Evolutionary conservation across 2,797 vertebrate genomes (phyloP).

Genomic region (Pogoniulus pusillus): DNA sequence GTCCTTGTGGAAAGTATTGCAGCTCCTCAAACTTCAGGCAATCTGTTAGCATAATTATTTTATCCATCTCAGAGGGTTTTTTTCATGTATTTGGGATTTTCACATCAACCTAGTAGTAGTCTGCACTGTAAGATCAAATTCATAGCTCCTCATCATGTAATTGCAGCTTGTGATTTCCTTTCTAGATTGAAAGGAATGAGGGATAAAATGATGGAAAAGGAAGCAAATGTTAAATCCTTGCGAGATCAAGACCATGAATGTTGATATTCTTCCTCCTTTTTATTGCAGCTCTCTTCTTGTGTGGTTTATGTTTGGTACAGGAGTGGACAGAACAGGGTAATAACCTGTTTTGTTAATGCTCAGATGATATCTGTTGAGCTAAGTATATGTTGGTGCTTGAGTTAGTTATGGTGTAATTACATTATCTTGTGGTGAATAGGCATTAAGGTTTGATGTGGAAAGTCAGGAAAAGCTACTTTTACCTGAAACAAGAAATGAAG

Average conservation of each 20-base stretch:
- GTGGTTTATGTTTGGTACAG: neutral
- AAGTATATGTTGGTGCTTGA: conserved; percentile 2
- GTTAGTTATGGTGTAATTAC: neutral
- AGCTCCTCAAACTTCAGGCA: conserved; percentile 31
- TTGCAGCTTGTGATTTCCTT: neutral
- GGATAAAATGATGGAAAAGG: neutral
- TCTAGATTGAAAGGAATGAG: neutral
- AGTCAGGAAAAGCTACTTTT: conserved; percentile 63
- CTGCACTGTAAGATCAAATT: neutral
- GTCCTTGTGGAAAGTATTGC: conserved; percentile 36
- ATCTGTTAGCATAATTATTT: conserved; percentile 51
- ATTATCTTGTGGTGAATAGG: conserved; percentile 42
- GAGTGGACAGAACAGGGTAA: conserved; percentile 31
- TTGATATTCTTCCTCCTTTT: neutral
- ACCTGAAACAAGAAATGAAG: conserved; percentile 31
- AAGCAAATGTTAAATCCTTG: rapidly evolving
- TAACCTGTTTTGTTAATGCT: conserved; percentile 22
- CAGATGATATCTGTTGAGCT: conserved; percentile 31
- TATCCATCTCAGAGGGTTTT: neutral
- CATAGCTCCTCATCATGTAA: neutral
- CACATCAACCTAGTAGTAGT: neutral
- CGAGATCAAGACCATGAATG: rapidly evolving
- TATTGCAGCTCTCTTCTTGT: neutral
- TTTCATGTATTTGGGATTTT: neutral
- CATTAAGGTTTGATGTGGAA: conserved; percentile 40